Conservation (phyloP, 2,888 invertebrate genomes). For the Leptothorax acervorum region DNA sequence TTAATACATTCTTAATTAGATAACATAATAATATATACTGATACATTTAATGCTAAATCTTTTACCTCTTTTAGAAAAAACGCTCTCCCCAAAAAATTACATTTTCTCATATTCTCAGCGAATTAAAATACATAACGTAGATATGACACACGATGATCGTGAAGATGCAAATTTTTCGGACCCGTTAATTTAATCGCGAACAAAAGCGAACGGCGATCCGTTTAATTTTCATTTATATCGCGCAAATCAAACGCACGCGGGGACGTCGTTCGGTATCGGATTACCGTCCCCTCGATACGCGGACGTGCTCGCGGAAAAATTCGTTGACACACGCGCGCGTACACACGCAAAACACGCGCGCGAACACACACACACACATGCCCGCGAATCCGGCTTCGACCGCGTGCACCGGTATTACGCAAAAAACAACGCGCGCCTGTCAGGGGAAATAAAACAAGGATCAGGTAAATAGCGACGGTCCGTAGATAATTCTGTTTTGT, state of each 20-base stretch:
- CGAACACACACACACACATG: too few species aligned
- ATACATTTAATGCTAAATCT: background rate
- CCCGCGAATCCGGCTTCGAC: constrained; percentile 28
- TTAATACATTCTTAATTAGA: background rate
- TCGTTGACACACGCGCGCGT: constrained; percentile 67
- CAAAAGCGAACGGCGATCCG: constrained; percentile 51
- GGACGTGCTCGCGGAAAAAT: constrained; percentile 65
- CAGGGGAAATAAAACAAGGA: constrained; percentile 54
- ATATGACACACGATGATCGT: constrained; percentile 39
- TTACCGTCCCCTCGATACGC: constrained; percentile 60
- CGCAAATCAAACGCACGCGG: constrained; percentile 67
- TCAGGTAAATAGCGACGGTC: constrained; percentile 55
- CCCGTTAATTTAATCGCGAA: constrained; percentile 47
- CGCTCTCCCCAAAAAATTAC: background rate
- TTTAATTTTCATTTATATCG: constrained; percentile 55
- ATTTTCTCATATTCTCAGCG: background rate
- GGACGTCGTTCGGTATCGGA: constrained; percentile 58
- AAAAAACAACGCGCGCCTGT: constrained; percentile 51
- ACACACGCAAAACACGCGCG: constrained; percentile 36
- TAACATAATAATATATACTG: background rate
- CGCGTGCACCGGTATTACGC: constrained; percentile 43
- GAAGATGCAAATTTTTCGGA: constrained; percentile 49
- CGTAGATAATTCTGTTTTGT: constrained; percentile 79
- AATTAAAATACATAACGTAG: constrained; percentile 26
- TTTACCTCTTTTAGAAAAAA: background rate